Conservation (phyloP, 1,140 invertebrate species). For the Drosophila erecta region DNA sequence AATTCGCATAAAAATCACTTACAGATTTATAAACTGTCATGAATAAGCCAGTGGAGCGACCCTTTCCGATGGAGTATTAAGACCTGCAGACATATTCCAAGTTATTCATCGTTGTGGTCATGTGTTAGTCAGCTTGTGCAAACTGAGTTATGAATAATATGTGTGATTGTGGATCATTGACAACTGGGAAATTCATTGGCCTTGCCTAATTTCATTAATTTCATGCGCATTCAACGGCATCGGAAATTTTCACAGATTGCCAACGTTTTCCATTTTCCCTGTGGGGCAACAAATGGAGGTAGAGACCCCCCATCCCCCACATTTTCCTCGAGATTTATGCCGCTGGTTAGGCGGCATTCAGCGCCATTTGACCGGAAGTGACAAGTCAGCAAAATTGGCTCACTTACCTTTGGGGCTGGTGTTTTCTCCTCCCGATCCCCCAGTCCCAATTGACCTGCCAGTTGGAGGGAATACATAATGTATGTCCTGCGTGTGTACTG, state of each 20-base stretch:
- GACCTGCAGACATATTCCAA: not conserved
- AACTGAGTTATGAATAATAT: slow-evolving; percentile 64
- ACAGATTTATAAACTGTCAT: slow-evolving; percentile 49
- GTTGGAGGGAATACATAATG: slow-evolving; percentile 16
- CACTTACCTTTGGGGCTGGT: slow-evolving; percentile 58
- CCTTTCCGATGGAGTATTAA: slow-evolving; percentile 2
- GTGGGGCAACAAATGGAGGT: too few species aligned
- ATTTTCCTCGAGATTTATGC: slow-evolving; percentile 50
- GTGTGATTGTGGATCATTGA: slow-evolving; percentile 44
- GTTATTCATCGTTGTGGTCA: not conserved
- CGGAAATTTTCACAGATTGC: slow-evolving; percentile 70
- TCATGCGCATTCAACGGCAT: slow-evolving; percentile 69
- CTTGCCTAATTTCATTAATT: slow-evolving; percentile 77
- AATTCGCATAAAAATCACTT: slow-evolving; percentile 61
- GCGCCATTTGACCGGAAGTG: slow-evolving; percentile 78
- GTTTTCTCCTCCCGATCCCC: slow-evolving; percentile 1
- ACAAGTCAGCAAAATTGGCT: slow-evolving; percentile 76
- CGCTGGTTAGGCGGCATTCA: slow-evolving; percentile 54
- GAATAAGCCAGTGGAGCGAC: slow-evolving; percentile 40
- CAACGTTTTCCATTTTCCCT: not conserved
- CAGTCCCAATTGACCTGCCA: slow-evolving; percentile 5
- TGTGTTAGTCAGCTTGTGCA: slow-evolving; percentile 17
- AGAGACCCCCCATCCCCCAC: not conserved
- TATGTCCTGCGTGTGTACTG: slow-evolving; percentile 10
- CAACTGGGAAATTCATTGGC: slow-evolving; percentile 53